Conservation (phyloP, 2,797 vertebrate genomes). For the Lemur catta region DNA sequence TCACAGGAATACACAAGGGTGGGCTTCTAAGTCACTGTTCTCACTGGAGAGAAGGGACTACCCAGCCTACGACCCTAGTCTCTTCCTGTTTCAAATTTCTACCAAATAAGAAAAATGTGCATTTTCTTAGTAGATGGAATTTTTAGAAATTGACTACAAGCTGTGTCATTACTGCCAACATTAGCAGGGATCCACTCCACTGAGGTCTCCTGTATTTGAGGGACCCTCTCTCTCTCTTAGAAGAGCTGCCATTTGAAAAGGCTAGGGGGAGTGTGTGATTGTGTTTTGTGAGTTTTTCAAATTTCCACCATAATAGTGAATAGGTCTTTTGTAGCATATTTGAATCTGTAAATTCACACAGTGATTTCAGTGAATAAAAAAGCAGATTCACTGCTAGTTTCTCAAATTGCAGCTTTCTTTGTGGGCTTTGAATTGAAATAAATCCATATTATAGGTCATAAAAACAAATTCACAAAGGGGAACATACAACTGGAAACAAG, state of each 20-base stretch:
- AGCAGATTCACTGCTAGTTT: background rate
- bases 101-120: background rate
- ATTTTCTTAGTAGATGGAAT: background rate
- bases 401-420: background rate
- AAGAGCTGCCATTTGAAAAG: background rate
- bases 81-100: background rate
- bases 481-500: background rate
- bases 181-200: too few species aligned
- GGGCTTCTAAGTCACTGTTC: background rate
- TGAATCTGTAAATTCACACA: background rate
- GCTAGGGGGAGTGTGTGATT: fast-evolving
- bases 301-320: background rate
- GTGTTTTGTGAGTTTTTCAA: background rate
- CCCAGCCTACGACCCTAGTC: fast-evolving
- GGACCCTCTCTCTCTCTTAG: background rate
- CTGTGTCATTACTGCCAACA: background rate
- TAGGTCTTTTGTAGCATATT: background rate
- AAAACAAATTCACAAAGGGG: background rate
- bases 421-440: background rate
- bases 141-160: background rate
- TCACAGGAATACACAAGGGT: background rate
- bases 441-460: background rate
- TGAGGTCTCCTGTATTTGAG: background rate
- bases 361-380: background rate
- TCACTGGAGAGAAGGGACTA: background rate